These are phyloP conservation scores for Papilio polytes DNA, from an alignment of 1,140 invertebrate genomes.

Conservation along the genomic window DNA sequence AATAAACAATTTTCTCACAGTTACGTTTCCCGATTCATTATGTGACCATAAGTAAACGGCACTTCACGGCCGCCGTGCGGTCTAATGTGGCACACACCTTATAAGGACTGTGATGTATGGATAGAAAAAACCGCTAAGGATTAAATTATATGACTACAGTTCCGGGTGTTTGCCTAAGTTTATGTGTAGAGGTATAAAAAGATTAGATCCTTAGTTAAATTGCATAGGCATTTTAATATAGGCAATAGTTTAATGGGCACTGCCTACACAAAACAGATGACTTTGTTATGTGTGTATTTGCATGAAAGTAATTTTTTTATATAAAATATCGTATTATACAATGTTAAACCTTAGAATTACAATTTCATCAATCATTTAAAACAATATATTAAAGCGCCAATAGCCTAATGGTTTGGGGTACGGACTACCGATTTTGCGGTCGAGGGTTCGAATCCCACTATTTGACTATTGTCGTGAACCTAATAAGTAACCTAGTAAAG, in stretches of 20 bases:
- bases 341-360: no score
- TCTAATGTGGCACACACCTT: slow-evolving; percentile 30
- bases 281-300: background rate
- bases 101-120: slow-evolving; percentile 15
- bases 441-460: no score
- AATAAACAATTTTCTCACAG: slow-evolving; percentile 40
- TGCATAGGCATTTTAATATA: background rate
- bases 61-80: slow-evolving; percentile 38
- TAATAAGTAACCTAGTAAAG: no score
- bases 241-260: background rate
- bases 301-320: no score
- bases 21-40: slow-evolving; percentile 37
- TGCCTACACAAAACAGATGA: background rate
- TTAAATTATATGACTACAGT: slow-evolving; percentile 31
- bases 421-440: no score
- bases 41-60: slow-evolving; percentile 22
- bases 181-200: background rate
- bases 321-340: background rate
- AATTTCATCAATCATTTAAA: background rate
- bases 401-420: no score
- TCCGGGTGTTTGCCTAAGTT: slow-evolving; percentile 33
- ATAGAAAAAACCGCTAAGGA: slow-evolving; percentile 31
- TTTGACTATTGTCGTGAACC: no score
- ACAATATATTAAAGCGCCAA: no score
- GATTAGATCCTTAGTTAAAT: background rate